Percentiles rank a stretch among this genome's conserved stretches.
phyloP scores from a whole-genome alignment of 2,888 invertebrate genomes.

The Andrena praecox region DNA sequence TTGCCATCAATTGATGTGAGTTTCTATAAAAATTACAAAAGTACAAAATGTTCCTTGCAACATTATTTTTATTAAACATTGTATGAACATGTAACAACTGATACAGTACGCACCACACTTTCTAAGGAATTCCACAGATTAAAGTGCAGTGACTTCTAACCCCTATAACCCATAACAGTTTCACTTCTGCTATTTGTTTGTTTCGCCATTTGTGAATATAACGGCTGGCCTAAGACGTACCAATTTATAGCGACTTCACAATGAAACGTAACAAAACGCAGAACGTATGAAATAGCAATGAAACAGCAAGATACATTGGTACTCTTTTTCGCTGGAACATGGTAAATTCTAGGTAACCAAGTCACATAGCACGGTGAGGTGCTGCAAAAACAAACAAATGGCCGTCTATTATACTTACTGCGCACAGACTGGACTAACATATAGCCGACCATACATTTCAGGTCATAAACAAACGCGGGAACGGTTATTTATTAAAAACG shows the following conservation, averaged over 20 bases:
- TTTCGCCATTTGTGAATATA: neutral
- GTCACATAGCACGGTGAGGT: constrained; percentile 39
- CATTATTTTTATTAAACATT: too few species aligned
- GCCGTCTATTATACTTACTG: constrained; percentile 49
- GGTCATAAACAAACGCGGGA: constrained; percentile 24
- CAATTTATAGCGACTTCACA: neutral
- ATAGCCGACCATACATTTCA: constrained; percentile 42
- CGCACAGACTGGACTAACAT: constrained; percentile 42
- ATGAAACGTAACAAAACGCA: constrained; percentile 25
- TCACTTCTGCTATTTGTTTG: neutral
- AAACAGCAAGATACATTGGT: constrained; percentile 40
- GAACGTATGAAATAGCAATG: constrained; percentile 30
- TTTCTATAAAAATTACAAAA: too few species aligned
- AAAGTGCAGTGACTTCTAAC: neutral
- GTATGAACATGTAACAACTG: neutral
- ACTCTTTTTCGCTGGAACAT: constrained; percentile 37
- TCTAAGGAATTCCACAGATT: neutral
- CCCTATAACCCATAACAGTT: neutral
- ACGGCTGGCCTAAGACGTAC: neutral
- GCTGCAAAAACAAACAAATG: constrained; percentile 55
- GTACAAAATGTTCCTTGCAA: too few species aligned
- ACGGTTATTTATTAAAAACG: constrained; percentile 30
- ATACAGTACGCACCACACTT: neutral
- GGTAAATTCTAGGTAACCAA: constrained; percentile 49
- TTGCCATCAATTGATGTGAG: too few species aligned